Evolutionary conservation across 2,888 invertebrate species (phyloP).

Genomic region (Cheilosia vulpina): DNA sequence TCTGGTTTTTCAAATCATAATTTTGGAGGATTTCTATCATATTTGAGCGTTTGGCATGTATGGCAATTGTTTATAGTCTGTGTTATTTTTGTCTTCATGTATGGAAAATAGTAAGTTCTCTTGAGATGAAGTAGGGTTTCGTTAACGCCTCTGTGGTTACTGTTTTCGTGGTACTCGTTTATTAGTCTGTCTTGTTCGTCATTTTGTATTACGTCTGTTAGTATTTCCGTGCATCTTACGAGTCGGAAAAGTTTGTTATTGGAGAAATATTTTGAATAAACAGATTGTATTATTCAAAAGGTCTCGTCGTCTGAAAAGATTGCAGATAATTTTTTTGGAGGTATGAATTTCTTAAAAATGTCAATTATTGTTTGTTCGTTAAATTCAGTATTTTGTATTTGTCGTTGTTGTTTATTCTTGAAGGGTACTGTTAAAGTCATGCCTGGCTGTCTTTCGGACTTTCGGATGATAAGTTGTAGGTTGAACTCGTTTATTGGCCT

Average conservation of each 20-base stretch:
- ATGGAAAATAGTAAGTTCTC: neutral
- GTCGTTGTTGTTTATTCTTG: constrained; percentile 7
- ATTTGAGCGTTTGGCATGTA: neutral
- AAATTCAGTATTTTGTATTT: neutral
- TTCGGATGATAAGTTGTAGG: no score
- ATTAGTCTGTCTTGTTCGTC: no score
- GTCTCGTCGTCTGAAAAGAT: constrained; percentile 37
- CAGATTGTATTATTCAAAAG: constrained; percentile 9
- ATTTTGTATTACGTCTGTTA: neutral
- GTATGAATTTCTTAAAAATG: constrained; percentile 33
- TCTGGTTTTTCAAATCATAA: neutral
- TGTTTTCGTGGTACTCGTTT: no score
- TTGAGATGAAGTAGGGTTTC: constrained; percentile 6
- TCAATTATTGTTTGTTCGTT: constrained; percentile 23
- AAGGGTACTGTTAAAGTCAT: constrained; percentile 12
- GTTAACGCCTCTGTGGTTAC: no score
- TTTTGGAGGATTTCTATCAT: neutral
- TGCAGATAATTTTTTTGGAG: no score
- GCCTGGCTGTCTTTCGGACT: no score
- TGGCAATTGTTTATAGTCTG: constrained; percentile 1
- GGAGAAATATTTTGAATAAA: no score
- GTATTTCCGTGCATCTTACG: neutral
- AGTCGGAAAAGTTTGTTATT: no score
- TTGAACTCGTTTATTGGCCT: neutral
- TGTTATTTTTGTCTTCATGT: constrained; percentile 8